Evolutionary conservation across 2,797 vertebrate species (phyloP).

Genomic region (Ataeniobius toweri): DNA sequence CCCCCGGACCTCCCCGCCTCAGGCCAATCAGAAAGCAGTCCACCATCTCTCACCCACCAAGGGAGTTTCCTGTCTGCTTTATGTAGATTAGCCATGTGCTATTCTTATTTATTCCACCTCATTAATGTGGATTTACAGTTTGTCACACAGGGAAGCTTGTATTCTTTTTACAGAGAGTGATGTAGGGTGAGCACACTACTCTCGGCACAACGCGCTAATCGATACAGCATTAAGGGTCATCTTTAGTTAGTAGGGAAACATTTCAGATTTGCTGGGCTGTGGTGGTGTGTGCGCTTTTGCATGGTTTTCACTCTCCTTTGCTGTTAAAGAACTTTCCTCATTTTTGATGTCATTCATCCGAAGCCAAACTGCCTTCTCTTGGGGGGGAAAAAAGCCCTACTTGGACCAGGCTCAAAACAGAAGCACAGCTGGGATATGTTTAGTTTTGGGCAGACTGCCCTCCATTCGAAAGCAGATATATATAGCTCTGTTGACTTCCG

Average conservation of each 20-base stretch:
- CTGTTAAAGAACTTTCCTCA: conserved; percentile 76
- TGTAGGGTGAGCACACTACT: conserved; percentile 36
- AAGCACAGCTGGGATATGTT: conserved; percentile 99
- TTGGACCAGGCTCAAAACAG: conserved; percentile 95
- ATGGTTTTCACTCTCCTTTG: conserved; percentile 39
- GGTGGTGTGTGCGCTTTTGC: conserved; percentile 9
- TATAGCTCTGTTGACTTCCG: conserved; percentile 94
- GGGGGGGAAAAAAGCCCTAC: conserved; percentile 61
- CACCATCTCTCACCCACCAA: conserved; percentile 90
- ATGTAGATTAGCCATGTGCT: conserved; percentile 99
- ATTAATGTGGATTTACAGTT: conserved; percentile 79
- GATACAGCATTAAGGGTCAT: conserved; percentile 2
- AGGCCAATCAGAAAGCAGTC: conserved; percentile 85
- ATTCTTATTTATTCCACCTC: conserved; percentile 89
- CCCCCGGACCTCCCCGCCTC: conserved; percentile 75
- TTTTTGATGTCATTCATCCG: conserved; percentile 96
- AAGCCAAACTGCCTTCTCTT: conserved; percentile 93
- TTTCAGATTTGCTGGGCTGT: conserved; percentile 5
- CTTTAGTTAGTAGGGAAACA: conserved; percentile 10
- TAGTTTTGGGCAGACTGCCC: conserved; percentile 99
- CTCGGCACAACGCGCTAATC: conserved; percentile 22
- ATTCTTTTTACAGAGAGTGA: conserved; percentile 49
- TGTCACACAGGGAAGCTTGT: conserved; percentile 83
- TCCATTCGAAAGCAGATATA: conserved; percentile 95
- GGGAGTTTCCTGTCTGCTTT: conserved; percentile 90